Evolutionary conservation across 2,113 vertebrate genomes (phyloP), one percentile per base, ranked within the genome.

Genomic region (Labeo catla): DNA sequence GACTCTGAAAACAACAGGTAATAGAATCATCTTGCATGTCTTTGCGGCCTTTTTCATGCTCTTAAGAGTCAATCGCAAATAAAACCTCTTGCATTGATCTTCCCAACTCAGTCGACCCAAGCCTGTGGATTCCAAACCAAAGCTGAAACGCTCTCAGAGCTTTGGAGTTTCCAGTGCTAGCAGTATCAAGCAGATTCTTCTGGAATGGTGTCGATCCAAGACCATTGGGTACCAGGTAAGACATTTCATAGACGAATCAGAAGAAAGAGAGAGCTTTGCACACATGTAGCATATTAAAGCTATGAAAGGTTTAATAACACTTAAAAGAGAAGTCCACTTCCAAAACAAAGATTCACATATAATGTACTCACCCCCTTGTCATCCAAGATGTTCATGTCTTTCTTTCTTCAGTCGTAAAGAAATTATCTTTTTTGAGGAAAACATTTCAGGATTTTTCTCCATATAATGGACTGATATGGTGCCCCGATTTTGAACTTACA

Each of bases 171-270:
- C 97, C 89, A 99, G 96, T 0, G 98, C 98, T 84, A 98, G 97
- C 95, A 98, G 97, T 94, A 99, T 99, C 92, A 99, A 99, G 88
- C 97, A 99, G 93, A 97, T 98, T 86, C 96, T 99, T 16, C 94
- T 99, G 0, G 98, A 99, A 47, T 99, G 98, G 98, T 99, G 98
- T 88, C 97, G 98, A 16, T 98, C 96, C 85, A 99, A 99, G 94
- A 99, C 98, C 45, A 91, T 97, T 2, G 97, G 98, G 90, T 99
- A 99, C 93, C 95, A 99, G 97, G 98, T 99, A 84, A 90, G 70
- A 74, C 21, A 66, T 73, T 82, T 28, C 28, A 28, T 28, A 28
- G 28, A 28, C 28, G 28, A 28, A 82, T 21, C n/a, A 79, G n/a
- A 28, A 34, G 13, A 77, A 77, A 28, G 49, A 45, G 3, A 12